Percentiles rank a stretch among this genome's conserved stretches.
Conservation (phyloP, 2,797 vertebrate species). For the Moxostoma hubbsi region DNA sequence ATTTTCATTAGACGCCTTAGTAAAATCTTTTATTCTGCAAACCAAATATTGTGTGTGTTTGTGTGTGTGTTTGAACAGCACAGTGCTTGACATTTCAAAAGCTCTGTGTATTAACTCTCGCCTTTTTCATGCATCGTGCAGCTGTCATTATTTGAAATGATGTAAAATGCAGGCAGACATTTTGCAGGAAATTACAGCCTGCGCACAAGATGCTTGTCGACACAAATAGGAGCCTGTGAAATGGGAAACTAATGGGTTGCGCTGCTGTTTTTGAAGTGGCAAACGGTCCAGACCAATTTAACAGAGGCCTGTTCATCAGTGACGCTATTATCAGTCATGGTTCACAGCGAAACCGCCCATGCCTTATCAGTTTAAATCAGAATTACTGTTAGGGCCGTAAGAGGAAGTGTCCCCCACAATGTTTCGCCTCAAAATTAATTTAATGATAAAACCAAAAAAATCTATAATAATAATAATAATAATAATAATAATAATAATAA, state of each 20-base stretch:
- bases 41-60: constrained; percentile 21
- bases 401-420: no score
- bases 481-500: no score
- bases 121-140: constrained; percentile 15
- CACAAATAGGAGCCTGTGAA: constrained; percentile 41
- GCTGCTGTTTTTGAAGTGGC: constrained; percentile 37
- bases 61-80: neutral
- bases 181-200: constrained; percentile 48
- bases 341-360: constrained; percentile 9
- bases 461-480: no score
- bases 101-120: constrained; percentile 41
- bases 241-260: constrained; percentile 43
- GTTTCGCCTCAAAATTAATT: no score
- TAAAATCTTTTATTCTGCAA: neutral
- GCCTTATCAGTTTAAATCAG: constrained; percentile 15
- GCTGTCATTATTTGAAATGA: constrained; percentile 39
- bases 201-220: constrained; percentile 37
- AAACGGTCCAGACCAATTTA: constrained; percentile 31
- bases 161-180: constrained; percentile 39
- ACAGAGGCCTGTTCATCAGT: constrained; percentile 30
- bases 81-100: constrained; percentile 40
- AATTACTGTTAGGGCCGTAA: neutral
- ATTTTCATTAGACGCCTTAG: constrained; percentile 16
- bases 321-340: constrained; percentile 28
- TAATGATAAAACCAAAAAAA: no score